Percentiles rank a stretch among this genome's conserved stretches.
Conservation (phyloP, 2,113 vertebrate species). For the Antechinus stuartii region DNA sequence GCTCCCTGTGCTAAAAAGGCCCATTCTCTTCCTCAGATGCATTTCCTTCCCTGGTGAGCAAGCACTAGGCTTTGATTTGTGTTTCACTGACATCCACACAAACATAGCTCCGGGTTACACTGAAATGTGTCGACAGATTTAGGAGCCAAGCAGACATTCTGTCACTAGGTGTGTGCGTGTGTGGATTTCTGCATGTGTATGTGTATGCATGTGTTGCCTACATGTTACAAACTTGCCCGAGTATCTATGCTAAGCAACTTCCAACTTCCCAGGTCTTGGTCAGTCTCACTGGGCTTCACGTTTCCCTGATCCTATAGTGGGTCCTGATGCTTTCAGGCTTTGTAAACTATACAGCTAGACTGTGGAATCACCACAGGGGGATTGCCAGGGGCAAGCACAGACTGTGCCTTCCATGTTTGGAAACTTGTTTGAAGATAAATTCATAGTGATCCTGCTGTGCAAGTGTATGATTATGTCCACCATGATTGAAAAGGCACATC, state of each 20-base stretch:
- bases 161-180: slow-evolving; percentile 64
- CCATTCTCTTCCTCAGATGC: slow-evolving; percentile 76
- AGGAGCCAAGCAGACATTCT: slow-evolving; percentile 80
- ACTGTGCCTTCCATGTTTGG: slow-evolving; percentile 40
- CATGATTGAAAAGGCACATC: slow-evolving; percentile 31
- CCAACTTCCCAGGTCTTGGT: slow-evolving; percentile 64
- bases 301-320: slow-evolving; percentile 29
- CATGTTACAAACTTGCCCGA: slow-evolving; percentile 55
- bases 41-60: slow-evolving; percentile 74
- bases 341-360: slow-evolving; percentile 46
- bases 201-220: slow-evolving; percentile 25
- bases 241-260: slow-evolving; percentile 63
- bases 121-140: slow-evolving; percentile 80
- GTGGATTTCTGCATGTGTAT: background rate
- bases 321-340: slow-evolving; percentile 6
- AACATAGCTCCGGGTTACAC: slow-evolving; percentile 74
- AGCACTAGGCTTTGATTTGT: slow-evolving; percentile 74
- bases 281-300: background rate
- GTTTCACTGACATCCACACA: slow-evolving; percentile 76
- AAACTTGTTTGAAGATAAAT: slow-evolving; percentile 47
- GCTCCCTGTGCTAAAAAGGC: slow-evolving; percentile 64
- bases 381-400: slow-evolving; percentile 40
- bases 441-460: slow-evolving; percentile 36
- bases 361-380: slow-evolving; percentile 39
- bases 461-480: slow-evolving; percentile 52